Percentiles rank a stretch among this genome's conserved stretches.
Conservation (phyloP, 2,113 vertebrate genomes). For the Mus spicilegus region DNA sequence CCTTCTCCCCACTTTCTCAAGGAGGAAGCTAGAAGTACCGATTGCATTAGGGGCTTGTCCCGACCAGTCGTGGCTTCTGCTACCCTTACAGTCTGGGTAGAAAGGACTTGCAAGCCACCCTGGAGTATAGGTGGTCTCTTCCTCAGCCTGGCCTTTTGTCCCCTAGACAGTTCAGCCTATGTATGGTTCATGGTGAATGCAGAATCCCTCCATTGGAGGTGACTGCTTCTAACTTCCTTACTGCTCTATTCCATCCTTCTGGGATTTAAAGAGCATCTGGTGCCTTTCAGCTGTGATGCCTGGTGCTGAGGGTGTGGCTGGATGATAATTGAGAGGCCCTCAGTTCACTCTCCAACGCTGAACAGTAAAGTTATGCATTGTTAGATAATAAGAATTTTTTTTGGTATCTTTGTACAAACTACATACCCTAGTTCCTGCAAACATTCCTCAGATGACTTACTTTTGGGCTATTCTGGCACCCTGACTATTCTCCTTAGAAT, state of each 20-base stretch:
- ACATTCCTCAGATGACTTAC: not conserved
- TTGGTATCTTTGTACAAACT: not conserved
- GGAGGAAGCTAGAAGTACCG: not conserved
- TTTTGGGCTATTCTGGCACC: not conserved
- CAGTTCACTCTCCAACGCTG: not conserved
- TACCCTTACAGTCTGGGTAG: not conserved
- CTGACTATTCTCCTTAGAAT: not conserved
- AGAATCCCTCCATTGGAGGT: not conserved
- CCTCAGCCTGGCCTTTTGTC: not conserved
- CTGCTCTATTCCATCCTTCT: not conserved
- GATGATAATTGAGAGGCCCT: not conserved
- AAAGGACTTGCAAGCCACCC: not conserved
- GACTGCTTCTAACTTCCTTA: not conserved
- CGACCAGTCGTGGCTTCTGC: not conserved
- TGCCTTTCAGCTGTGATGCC: not conserved
- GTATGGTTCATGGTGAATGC: fast-evolving
- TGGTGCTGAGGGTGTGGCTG: not conserved
- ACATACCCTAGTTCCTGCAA: not conserved
- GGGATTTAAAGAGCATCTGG: not conserved
- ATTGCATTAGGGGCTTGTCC: no score
- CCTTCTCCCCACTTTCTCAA: not conserved
- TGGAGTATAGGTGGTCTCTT: not conserved
- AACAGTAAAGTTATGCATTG: not conserved
- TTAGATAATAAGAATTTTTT: not conserved
- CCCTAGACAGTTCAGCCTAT: not conserved